Evolutionary conservation across 2,797 vertebrate species (phyloP), one percentile per base, ranked within the genome.

Genomic region (Mormyrus hasselquistii): DNA sequence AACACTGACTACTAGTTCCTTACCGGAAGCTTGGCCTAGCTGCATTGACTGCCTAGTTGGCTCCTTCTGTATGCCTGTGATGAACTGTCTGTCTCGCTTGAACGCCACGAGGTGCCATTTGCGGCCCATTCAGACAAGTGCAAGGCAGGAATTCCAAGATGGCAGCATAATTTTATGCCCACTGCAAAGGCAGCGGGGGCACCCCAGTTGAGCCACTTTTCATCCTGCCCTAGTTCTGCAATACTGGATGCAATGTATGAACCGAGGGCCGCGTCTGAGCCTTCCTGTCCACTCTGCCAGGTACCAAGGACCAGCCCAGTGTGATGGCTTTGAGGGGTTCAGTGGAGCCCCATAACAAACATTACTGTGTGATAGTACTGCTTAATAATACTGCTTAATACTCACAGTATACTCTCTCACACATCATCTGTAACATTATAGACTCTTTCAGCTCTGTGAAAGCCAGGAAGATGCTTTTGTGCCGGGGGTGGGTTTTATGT

Each of bases 401-500:
- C 79, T 83, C 79, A 44, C 19, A 83, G 22, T 83, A n/a, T 49
- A 49, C 7, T 49, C n/a, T 83, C 79, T 47, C 34, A 59, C 38
- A 34, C 50, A 14, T 29, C 29, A 41, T 41, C 6, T 59, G 16
- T 59, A 25, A 44, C 53, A 87, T 41, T 41, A 57, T n/a, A 59
- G 34, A 57, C 14, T 55, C 29, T 38, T 87, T 25, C 34, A 59
- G 34, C 52, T 87, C 29, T 57, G 38, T 22, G 53, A 87, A 57
- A n/a, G 34, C 86, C 25, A 94, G 92, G 92, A 92, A 73, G 83
- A 41, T 29, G 92, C 91, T 91, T 94, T 95, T 94, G 94, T 95
- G 92, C 90, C 91, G 92, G 91, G 91, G 92, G 92, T 92, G 91
- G 92, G 91, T 90, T 91, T 92, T 92, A 92, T 76, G 53, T 94